Evolutionary conservation across 2,113 vertebrate species (phyloP).

Genomic region (Pituophis catenifer): DNA sequence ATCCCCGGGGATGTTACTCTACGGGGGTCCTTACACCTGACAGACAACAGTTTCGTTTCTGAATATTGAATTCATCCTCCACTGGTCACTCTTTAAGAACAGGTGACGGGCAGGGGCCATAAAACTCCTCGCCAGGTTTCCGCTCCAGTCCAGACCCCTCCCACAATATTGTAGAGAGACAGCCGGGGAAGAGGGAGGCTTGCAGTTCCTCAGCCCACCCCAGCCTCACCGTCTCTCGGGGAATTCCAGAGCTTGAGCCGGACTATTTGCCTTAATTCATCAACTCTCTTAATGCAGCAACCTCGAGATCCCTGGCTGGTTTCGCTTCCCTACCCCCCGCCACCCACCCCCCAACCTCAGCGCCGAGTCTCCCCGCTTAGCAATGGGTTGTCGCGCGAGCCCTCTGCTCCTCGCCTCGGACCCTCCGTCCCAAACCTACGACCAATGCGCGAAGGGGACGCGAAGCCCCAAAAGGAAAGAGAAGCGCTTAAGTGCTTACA

Average conservation of each 20-base stretch:
- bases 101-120: neutral
- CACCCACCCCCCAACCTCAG: neutral
- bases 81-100: neutral
- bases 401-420: neutral
- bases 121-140: neutral
- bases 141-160: neutral
- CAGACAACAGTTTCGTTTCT: neutral
- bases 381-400: neutral
- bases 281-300: neutral
- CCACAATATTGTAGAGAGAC: neutral
- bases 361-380: neutral
- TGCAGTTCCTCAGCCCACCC: neutral
- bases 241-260: neutral
- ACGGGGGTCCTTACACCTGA: neutral
- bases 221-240: neutral
- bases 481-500: constrained; percentile 68
- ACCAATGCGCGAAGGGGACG: neutral
- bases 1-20: neutral
- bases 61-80: neutral
- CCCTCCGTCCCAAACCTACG: neutral
- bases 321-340: neutral
- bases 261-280: neutral
- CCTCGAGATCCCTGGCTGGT: neutral
- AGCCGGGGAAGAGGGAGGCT: neutral
- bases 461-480: neutral